phyloP scores from a whole-genome alignment of 2,113 vertebrate genomes.

The Peromyscus californicus region DNA sequence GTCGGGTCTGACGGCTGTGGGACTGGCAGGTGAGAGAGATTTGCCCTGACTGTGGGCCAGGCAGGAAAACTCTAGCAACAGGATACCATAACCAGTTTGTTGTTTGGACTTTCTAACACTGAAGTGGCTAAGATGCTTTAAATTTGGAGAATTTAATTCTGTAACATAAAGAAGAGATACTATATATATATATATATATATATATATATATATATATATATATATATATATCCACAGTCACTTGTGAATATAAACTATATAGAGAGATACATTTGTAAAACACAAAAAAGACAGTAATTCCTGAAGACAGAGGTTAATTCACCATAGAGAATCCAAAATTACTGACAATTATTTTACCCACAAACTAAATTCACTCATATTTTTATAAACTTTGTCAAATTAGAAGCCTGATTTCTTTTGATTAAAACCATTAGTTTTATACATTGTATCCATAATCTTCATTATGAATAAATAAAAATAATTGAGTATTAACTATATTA shows the following conservation, averaged over 20 bases:
- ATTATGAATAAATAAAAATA: background rate
- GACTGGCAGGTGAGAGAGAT: no score
- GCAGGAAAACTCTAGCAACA: no score
- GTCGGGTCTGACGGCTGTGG: no score
- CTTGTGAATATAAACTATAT: background rate
- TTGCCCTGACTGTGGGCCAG: no score
- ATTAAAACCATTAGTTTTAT: background rate
- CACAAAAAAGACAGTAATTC: background rate
- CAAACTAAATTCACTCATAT: background rate
- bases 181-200: background rate
- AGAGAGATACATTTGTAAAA: background rate
- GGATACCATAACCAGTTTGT: background rate
- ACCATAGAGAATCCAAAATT: background rate
- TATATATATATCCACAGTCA: rapidly evolving
- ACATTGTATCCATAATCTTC: background rate
- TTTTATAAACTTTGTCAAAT: background rate
- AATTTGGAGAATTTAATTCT: background rate
- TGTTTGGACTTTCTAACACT: background rate
- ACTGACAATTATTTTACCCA: background rate
- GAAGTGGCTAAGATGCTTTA: background rate
- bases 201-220: background rate
- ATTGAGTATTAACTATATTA: background rate
- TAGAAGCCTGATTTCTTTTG: background rate
- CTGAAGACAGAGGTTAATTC: background rate
- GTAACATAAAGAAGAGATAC: background rate